Evolutionary conservation across 2,888 invertebrate genomes (phyloP).

Genomic region (Leucania comma): DNA sequence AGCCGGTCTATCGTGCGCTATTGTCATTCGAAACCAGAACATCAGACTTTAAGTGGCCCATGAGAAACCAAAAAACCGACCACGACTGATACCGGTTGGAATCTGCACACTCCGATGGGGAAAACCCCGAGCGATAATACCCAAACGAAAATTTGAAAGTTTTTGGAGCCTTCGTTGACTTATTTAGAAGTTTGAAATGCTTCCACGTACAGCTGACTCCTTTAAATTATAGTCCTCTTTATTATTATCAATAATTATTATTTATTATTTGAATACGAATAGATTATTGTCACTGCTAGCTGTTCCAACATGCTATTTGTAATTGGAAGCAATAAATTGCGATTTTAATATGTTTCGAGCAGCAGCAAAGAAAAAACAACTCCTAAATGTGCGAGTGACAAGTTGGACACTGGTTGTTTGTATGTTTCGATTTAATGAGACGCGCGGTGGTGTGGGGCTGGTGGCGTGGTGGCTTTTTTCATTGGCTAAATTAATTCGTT

Average conservation of each 20-base stretch:
- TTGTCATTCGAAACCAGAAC: slow-evolving; percentile 42
- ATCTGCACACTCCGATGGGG: slow-evolving; percentile 38
- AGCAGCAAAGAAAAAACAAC: slow-evolving; percentile 48
- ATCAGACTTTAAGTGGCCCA: slow-evolving; percentile 41
- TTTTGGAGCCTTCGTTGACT: slow-evolving; percentile 11
- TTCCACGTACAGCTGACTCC: background rate
- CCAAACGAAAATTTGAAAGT: slow-evolving; percentile 17
- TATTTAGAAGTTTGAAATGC: background rate
- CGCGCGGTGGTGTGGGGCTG: slow-evolving; percentile 51
- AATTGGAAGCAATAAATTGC: slow-evolving; percentile 58
- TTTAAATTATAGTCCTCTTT: background rate
- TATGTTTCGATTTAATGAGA: slow-evolving; percentile 71
- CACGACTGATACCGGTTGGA: slow-evolving; percentile 35
- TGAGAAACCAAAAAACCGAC: slow-evolving; percentile 42
- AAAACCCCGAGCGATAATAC: slow-evolving; percentile 46
- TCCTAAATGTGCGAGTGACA: slow-evolving; percentile 63
- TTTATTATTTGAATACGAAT: slow-evolving; percentile 19
- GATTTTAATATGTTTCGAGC: slow-evolving; percentile 40
- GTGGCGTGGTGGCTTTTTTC: slow-evolving; percentile 67
- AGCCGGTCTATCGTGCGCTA: slow-evolving; percentile 28
- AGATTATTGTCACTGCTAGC: slow-evolving; percentile 37
- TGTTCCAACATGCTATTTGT: slow-evolving; percentile 29
- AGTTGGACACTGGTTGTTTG: slow-evolving; percentile 67
- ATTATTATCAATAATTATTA: slow-evolving; percentile 3
- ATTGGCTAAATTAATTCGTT: slow-evolving; percentile 84